Evolutionary conservation across 2,888 invertebrate genomes (phyloP).

Genomic region (Drosophila rubida): DNA sequence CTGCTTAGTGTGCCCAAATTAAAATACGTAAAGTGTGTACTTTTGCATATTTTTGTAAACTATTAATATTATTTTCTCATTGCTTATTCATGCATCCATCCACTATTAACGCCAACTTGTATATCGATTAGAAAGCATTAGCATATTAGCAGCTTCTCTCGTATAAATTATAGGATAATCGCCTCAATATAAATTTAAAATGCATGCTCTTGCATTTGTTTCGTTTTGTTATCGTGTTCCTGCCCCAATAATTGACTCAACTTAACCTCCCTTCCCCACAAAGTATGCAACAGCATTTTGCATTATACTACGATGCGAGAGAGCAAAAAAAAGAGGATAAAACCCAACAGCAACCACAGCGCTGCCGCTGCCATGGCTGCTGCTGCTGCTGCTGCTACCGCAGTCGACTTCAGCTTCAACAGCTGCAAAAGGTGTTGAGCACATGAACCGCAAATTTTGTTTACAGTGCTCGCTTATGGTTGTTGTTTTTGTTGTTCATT

Average conservation of each 20-base stretch:
- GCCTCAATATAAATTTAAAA: slow-evolving; percentile 5
- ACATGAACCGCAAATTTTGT: slow-evolving; percentile 80
- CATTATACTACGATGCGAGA: slow-evolving; percentile 24
- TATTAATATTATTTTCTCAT: no score
- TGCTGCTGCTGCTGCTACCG: slow-evolving; percentile 11
- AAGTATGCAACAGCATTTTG: slow-evolving; percentile 72
- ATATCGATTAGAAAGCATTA: neutral
- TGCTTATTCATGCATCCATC: neutral
- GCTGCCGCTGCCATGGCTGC: neutral
- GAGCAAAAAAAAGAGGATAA: slow-evolving; percentile 4
- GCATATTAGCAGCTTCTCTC: no score
- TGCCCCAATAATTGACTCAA: slow-evolving; percentile 73
- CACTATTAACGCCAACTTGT: neutral
- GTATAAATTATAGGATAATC: neutral
- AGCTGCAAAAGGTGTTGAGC: slow-evolving; percentile 69
- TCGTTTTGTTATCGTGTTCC: slow-evolving; percentile 28
- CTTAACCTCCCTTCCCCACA: slow-evolving; percentile 57
- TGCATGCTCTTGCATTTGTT: slow-evolving; percentile 28
- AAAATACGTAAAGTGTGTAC: neutral
- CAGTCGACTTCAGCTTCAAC: slow-evolving; percentile 43
- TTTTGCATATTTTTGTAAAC: no score
- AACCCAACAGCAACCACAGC: slow-evolving; percentile 25
- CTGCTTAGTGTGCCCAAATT: neutral
- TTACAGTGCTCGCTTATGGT: slow-evolving; percentile 60
- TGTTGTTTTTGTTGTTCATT: slow-evolving; percentile 46